Conservation (phyloP, 2,113 vertebrate species). For the Tetrax tetrax region DNA sequence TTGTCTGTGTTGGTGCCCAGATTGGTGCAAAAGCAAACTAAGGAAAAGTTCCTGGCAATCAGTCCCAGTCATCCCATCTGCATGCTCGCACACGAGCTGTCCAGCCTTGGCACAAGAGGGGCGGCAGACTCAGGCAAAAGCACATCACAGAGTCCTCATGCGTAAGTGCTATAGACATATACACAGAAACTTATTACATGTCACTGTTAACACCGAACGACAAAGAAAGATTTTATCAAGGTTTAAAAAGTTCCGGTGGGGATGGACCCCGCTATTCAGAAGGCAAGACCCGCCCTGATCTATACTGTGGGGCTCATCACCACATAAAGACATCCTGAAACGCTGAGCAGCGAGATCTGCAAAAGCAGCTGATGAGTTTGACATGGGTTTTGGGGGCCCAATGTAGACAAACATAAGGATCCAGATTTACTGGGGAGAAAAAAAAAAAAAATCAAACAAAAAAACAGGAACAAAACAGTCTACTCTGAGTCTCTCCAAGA, state of each 20-base stretch:
- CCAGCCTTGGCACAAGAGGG: no score
- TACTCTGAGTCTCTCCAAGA: not conserved
- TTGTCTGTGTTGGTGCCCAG: not conserved
- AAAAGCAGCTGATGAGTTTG: not conserved
- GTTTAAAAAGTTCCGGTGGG: not conserved
- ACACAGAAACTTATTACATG: not conserved
- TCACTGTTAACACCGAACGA: not conserved
- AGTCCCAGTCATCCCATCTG: not conserved
- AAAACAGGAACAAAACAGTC: fast-evolving
- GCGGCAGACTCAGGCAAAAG: not conserved
- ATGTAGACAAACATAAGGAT: not conserved
- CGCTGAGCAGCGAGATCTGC: not conserved
- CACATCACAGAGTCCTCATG: no score
- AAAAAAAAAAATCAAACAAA: not conserved
- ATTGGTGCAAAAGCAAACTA: not conserved
- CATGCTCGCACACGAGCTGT: not conserved
- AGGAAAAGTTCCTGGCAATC: not conserved
- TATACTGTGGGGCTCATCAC: not conserved
- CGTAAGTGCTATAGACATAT: not conserved
- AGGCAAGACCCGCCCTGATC: not conserved
- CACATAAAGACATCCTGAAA: not conserved
- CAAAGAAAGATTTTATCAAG: not conserved
- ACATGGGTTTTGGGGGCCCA: not conserved
- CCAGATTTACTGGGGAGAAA: not conserved
- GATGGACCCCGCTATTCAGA: not conserved